Base-by-base conservation (phyloP, 2,888 invertebrate genomes). In the Chrysina gloriosa region DNA sequence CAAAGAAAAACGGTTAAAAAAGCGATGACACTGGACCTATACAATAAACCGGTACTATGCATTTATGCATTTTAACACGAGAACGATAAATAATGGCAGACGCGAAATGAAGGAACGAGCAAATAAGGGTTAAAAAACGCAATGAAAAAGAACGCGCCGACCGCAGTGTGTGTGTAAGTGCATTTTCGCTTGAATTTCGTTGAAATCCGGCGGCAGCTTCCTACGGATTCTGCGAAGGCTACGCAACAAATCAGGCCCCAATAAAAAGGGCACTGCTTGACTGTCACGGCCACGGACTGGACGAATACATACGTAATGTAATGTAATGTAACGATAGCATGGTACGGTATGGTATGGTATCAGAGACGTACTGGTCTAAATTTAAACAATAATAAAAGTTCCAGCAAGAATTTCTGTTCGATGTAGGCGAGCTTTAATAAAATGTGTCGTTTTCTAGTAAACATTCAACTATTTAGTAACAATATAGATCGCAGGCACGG, bases 41-140 rank as follows among this genome's bases (percentile, higher is more conserved):
- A 31, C 52, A 31, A 52, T 52, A 52, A 52, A 52, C 52, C 52
- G 52, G 52, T 52, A 19, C 52, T 34, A 52, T 52, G 52, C 9
- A 48, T 48, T 48, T 48, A 48, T 48, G 23, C 52, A 52, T 29
- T 52, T 58, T 25, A 25, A 25, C 58, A 39, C 25, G 39, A 27
- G 14, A 25, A 39, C 39, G 58, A 58, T 58, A 58, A 58, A 58
- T 58, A 52, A 52, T 52, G 52, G 52, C 29, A 16, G 42, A 58
- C 25, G 25, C 39, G 25, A 23, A 21, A 36, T 36, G 29, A 36
- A 39, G 14, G 25, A 27, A 56, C 39, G 36, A 25, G 36, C n/a
- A 21, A 23, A 56, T 36, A 56, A 23, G 27, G 25, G 3, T 19
- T n/a, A 48, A 47, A 25, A 48, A 36, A 23, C 21, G 19, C 5